Evolutionary conservation across 2,888 invertebrate genomes (phyloP), one percentile per base, ranked within the genome.

Genomic region (Gasteruption jaculator): DNA sequence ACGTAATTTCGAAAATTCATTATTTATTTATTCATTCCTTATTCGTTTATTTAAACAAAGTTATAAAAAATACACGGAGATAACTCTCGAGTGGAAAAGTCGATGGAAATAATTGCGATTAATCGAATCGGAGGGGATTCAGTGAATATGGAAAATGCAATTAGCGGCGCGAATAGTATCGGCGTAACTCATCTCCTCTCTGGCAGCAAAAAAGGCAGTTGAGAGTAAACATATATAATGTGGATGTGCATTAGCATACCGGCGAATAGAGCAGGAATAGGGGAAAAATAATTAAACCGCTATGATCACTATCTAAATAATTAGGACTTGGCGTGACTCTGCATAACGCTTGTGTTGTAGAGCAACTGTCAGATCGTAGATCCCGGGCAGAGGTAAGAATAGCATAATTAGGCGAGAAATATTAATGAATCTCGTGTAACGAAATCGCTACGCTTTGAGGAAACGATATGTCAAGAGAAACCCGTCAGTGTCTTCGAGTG

Each of bases 281-380:
- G 39, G 46, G 47, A 41, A 51, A 59, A 61, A 57, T 62, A 61
- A 61, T 60, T 60, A 60, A 58, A 52, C 45, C 49, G 39, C 49
- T 45, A 45, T 40, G 61, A 61, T 61, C 41, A 48, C 40, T 59
- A 61, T 61, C 62, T 60, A 56, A 57, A 55, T 61, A 65, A 57
- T 57, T 55, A 63, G 58, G 58, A 60, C 51, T 58, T 65, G 54
- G 60, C 64, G 61, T 64, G 61, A 64, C 61, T 62, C 52, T 54
- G 57, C 58, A 54, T 49, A 61, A 58, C 45, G 50, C 48, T 43
- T 37, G 36, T 49, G 54, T 41, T 42, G 21, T 24, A 35, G 37
- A 52, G 45, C 45, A 40, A 48, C 54, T 56, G 61, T 58, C 56
- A 59, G 61, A 63, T 61, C 44, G 57, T 57, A 61, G 60, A 63